These are phyloP conservation scores for Rhincodon typus DNA, from an alignment of 2,797 vertebrate species.

Conservation along the genomic window DNA sequence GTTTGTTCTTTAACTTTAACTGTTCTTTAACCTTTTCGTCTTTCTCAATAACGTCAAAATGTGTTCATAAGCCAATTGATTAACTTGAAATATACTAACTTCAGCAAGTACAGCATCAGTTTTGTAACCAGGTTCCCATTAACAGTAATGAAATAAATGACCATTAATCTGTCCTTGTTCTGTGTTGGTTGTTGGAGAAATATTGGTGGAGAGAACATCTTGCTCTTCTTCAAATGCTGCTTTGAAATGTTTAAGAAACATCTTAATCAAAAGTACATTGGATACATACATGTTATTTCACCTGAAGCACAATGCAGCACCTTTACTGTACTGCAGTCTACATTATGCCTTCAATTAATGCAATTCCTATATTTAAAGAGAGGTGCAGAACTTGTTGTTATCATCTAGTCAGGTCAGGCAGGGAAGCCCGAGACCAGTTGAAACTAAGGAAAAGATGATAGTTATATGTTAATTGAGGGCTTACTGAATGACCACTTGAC, in stretches of 20 bases:
- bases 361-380: not conserved
- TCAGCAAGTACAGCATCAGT: not conserved
- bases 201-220: not conserved
- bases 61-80: not conserved
- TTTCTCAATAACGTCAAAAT: not conserved
- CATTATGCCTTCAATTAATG: not conserved
- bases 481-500: too few relatives aligned
- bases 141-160: not conserved
- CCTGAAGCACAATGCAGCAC: not conserved
- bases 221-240: not conserved
- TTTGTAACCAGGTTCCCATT: not conserved
- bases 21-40: not conserved
- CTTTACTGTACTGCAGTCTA: not conserved
- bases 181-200: not conserved
- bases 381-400: too few relatives aligned
- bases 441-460: too few relatives aligned
- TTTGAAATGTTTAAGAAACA: not conserved
- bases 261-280: not conserved
- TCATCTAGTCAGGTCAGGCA: too few relatives aligned
- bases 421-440: too few relatives aligned
- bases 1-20: not conserved
- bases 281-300: not conserved
- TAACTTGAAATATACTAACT: not conserved
- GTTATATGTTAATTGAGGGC: too few relatives aligned
- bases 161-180: not conserved